A percentile compares a stretch with the other conserved stretches of the same genome.
Conservation (phyloP, 2,888 invertebrate species). For the Volucella inflata region DNA sequence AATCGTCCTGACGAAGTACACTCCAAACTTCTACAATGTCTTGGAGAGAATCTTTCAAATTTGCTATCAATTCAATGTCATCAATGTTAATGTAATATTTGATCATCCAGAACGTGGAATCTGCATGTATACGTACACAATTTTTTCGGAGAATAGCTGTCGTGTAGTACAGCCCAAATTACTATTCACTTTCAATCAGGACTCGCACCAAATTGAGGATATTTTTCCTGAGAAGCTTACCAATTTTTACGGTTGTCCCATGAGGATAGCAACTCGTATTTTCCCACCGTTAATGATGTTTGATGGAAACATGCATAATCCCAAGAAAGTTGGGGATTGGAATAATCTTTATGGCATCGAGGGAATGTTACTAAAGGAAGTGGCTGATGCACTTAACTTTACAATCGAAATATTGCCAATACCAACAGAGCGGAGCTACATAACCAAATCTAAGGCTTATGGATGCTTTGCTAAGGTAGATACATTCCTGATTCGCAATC, state of each 20-base stretch:
- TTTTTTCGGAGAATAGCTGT: slow-evolving; percentile 61
- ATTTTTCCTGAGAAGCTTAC: slow-evolving; percentile 77
- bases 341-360: slow-evolving; percentile 79
- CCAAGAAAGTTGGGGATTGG: slow-evolving; percentile 65
- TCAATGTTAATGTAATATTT: slow-evolving; percentile 78
- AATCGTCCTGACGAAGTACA: slow-evolving; percentile 76
- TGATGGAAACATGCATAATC: slow-evolving; percentile 76
- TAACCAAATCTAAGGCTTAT: slow-evolving; percentile 70
- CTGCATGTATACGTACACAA: slow-evolving; percentile 73
- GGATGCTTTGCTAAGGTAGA: slow-evolving; percentile 79
- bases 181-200: slow-evolving; percentile 74
- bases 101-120: slow-evolving; percentile 61
- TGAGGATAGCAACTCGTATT: slow-evolving; percentile 78
- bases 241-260: slow-evolving; percentile 77
- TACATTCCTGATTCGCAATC: neutral
- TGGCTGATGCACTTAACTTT: slow-evolving; percentile 78
- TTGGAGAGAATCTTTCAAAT: slow-evolving; percentile 77
- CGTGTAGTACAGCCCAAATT: slow-evolving; percentile 64
- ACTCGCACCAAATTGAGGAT: slow-evolving; percentile 43
- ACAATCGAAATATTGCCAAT: slow-evolving; percentile 76
- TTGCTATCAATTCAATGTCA: slow-evolving; percentile 76
- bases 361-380: slow-evolving; percentile 78
- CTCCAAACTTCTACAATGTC: neutral
- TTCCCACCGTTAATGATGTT: slow-evolving; percentile 79
- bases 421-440: slow-evolving; percentile 65